Evolutionary conservation across 2,113 vertebrate genomes (phyloP).

Genomic region (Phyllopteryx taeniolatus): DNA sequence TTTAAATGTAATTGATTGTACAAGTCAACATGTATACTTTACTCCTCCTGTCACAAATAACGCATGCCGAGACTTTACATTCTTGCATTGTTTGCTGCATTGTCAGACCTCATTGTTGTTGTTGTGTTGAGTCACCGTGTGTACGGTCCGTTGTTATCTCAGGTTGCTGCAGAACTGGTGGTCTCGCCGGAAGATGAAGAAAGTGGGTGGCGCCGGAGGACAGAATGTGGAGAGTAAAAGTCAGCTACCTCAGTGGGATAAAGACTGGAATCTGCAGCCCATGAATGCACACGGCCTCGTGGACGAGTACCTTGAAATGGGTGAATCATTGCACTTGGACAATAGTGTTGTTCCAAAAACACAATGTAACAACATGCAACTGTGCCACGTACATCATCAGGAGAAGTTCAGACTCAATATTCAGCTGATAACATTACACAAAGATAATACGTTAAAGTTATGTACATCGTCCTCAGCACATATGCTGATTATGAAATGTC

Average conservation of each 20-base stretch:
- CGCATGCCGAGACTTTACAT: background rate
- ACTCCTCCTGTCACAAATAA: no score
- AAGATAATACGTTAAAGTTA: no score
- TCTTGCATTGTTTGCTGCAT: slow-evolving; percentile 19
- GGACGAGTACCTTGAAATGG: slow-evolving; percentile 98
- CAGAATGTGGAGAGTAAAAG: slow-evolving; percentile 81
- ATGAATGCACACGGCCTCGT: slow-evolving; percentile 97
- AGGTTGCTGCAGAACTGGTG: slow-evolving; percentile 98
- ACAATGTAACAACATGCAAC: no score
- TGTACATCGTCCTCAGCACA: no score
- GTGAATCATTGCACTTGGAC: slow-evolving; percentile 63
- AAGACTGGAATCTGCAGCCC: slow-evolving; percentile 97
- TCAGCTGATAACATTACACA: background rate
- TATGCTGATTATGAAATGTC: no score
- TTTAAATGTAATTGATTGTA: background rate
- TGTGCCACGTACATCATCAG: no score
- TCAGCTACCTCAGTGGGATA: slow-evolving; percentile 94
- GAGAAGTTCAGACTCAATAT: background rate
- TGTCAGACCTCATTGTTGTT: slow-evolving; percentile 42
- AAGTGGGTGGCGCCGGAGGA: slow-evolving; percentile 75
- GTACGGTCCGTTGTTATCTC: slow-evolving; percentile 24
- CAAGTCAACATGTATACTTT: background rate
- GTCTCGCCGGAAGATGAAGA: slow-evolving; percentile 92
- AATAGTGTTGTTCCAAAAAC: background rate
- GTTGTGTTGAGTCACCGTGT: slow-evolving; percentile 33